These are phyloP conservation scores for Heliconius sara DNA, from an alignment of 2,888 invertebrate genomes.

Conservation along the genomic window DNA sequence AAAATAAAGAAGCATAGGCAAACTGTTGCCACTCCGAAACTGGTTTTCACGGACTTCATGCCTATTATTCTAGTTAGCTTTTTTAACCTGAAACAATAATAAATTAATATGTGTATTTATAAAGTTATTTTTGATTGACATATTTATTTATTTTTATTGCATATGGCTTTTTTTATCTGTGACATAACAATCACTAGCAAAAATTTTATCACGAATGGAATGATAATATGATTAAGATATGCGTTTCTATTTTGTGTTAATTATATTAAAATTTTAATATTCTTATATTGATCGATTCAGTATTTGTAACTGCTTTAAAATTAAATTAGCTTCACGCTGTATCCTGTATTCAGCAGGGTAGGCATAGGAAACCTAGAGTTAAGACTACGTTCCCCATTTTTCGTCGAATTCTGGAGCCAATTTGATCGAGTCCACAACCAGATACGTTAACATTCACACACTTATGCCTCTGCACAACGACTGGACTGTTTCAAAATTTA, in stretches of 20 bases:
- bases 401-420: too few relatives aligned
- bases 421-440: too few relatives aligned
- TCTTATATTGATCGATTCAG: neutral
- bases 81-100: conserved; percentile 59
- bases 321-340: neutral
- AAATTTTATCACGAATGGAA: neutral
- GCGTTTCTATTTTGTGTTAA: neutral
- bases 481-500: neutral
- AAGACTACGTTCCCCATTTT: too few relatives aligned
- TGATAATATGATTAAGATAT: neutral
- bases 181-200: neutral
- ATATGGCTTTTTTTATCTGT: neutral
- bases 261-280: neutral
- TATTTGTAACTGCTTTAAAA: neutral
- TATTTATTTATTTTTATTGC: neutral
- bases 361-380: too few relatives aligned
- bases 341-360: too few relatives aligned
- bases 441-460: too few relatives aligned
- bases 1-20: conserved; percentile 38
- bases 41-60: conserved; percentile 60
- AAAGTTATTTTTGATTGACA: neutral
- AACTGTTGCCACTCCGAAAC: conserved; percentile 51
- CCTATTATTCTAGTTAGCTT: conserved; percentile 57
- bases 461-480: too few relatives aligned
- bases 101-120: neutral